Base-by-base conservation (phyloP, 2,797 vertebrate species). In the Aldrovandia affinis region DNA sequence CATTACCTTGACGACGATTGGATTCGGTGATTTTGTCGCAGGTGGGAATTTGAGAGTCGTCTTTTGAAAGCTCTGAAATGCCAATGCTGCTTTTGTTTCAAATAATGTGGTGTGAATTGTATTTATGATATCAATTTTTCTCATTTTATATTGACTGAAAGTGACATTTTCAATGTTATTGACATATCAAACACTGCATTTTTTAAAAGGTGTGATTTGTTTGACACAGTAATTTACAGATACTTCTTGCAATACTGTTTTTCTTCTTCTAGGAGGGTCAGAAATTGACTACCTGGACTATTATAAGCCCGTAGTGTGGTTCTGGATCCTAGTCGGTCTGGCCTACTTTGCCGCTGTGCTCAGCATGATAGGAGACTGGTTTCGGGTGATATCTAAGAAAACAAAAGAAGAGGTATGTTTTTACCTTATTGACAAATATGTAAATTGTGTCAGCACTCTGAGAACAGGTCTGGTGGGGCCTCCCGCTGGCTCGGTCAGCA, bases 291-390 rank as follows among this genome's bases (percentile, higher is more conserved):
- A 99, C 54, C 94, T 97, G 83, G 96, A 98, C 91, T 97, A 97
- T 90, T 99, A 99, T 87, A 99, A 99, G 87, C 98, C 98, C 0
- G 96, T 98, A 54, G 98, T 99, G 83, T 99, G 97, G 97, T 99
- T 99, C 89, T 99, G 97, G 97, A 99, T 99, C 91, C 95, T 99
- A 50, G 97, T 99, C 52, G 98, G 98, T 0, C 95, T 99, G 81
- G 98, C 98, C 0, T 99, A 99, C 93, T 99, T 99, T 81, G 98
- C 98, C 0, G 98, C 98, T n/a, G 97, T 99, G 77, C 97, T 99
- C 88, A 99, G 98, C 87, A 99, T 99, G 98, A 99, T 99, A 55
- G 97, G 98, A 87, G 98, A 99, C 90, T 99, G 98, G 98, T 96
- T 99, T 88, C 95, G 98, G 68, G 98, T 98, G 84, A 97, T 99